A percentile compares a stretch with the other conserved stretches of the same genome.
These are phyloP conservation scores for Podotricha telesiphe DNA, from an alignment of 2,888 invertebrate genomes.

Conservation along the genomic window DNA sequence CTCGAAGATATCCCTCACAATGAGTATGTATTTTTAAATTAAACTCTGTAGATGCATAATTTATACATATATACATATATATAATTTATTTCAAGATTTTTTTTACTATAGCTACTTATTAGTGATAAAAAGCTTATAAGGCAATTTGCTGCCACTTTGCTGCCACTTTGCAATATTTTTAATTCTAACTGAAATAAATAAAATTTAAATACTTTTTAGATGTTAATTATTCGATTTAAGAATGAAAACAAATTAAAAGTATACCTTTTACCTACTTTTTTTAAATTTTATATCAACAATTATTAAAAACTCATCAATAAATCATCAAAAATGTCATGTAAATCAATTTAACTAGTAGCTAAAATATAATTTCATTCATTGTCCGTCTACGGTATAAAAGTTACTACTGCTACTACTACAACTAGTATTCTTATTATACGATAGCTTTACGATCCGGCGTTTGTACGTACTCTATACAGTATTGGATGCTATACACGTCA, in stretches of 20 bases:
- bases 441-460: slow-evolving; percentile 3
- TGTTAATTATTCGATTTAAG: background rate
- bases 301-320: too few species aligned
- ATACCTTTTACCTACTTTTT: too few species aligned
- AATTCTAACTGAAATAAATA: background rate
- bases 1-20: slow-evolving; percentile 95
- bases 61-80: background rate
- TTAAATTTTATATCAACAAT: too few species aligned
- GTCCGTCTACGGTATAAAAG: background rate
- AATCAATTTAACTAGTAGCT: background rate
- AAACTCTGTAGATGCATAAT: background rate
- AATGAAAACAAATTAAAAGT: too few species aligned
- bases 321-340: background rate
- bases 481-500: slow-evolving; percentile 6
- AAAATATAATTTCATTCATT: slow-evolving; percentile 11
- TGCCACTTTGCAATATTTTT: background rate
- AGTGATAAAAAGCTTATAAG: background rate
- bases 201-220: background rate
- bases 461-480: slow-evolving; percentile 9
- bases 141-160: too few species aligned
- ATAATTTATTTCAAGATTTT: too few species aligned
- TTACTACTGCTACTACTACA: slow-evolving; percentile 23
- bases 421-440: slow-evolving; percentile 13
- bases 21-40: slow-evolving; percentile 88
- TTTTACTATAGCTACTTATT: background rate